These are phyloP conservation scores for Casuarius casuarius DNA, from an alignment of 2,113 vertebrate genomes.

Conservation along the genomic window DNA sequence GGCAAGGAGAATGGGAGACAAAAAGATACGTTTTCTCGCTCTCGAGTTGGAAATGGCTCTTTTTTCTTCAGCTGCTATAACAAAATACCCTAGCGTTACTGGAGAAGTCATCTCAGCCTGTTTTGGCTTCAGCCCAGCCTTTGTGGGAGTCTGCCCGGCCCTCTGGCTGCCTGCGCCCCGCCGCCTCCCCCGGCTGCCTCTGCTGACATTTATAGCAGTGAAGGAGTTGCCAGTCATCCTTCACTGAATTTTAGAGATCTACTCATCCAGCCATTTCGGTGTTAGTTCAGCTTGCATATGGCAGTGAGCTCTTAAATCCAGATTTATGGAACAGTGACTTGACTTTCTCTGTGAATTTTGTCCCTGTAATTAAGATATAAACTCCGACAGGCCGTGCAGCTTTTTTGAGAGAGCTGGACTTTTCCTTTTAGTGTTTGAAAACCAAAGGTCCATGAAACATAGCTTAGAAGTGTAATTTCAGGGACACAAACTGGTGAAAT, in stretches of 20 bases:
- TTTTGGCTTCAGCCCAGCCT: conserved; percentile 39
- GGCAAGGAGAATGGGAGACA: neutral
- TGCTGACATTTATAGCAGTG: rapidly evolving
- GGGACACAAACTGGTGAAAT: neutral
- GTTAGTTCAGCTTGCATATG: neutral
- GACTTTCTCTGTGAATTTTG: neutral
- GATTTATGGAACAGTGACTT: neutral
- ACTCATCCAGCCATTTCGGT: neutral
- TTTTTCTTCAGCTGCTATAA: conserved; percentile 30
- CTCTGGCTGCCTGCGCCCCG: neutral
- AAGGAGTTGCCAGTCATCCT: neutral
- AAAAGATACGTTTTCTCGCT: neutral
- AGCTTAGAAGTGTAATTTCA: neutral
- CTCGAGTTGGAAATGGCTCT: neutral
- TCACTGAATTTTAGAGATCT: neutral
- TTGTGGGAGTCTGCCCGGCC: neutral
- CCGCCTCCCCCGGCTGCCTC: neutral
- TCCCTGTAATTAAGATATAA: neutral
- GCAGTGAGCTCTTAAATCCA: neutral
- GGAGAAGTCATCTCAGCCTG: neutral
- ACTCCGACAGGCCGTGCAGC: rapidly evolving
- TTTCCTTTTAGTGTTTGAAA: neutral
- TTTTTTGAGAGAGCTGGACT: neutral
- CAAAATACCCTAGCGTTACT: neutral
- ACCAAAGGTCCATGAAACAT: neutral